Evolutionary conservation across 2,797 vertebrate species (phyloP).

Genomic region (Meriones psammophilus): DNA sequence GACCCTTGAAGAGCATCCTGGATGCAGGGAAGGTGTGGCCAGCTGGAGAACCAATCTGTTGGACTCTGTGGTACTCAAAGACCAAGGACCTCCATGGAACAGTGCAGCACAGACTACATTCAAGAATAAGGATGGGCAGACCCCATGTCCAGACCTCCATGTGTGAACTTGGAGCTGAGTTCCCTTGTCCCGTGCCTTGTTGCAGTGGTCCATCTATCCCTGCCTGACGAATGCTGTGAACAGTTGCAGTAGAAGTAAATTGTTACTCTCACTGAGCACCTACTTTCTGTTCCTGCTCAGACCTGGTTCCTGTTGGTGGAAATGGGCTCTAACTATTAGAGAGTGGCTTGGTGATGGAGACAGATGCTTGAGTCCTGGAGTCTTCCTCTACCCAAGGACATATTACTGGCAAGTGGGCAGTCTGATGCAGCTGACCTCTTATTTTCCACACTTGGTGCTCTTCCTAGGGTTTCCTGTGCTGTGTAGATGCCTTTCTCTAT

Average conservation of each 20-base stretch:
- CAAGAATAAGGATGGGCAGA: neutral
- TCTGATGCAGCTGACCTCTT: accelerated
- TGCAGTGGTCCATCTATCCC: neutral
- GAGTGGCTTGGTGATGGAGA: neutral
- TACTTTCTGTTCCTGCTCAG: accelerated
- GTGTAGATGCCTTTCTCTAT: neutral
- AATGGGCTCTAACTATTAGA: neutral
- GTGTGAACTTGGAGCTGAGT: neutral
- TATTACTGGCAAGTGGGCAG: neutral
- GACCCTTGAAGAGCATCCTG: neutral
- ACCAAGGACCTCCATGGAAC: accelerated
- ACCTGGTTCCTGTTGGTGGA: neutral
- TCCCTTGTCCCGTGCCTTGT: neutral
- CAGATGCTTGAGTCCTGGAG: neutral
- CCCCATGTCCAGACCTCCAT: accelerated
- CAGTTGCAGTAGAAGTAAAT: no score
- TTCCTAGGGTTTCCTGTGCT: neutral
- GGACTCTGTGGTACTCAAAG: accelerated
- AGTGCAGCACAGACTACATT: neutral
- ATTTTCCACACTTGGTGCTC: neutral
- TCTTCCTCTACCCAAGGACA: neutral
- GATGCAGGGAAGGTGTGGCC: neutral
- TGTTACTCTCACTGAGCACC: no score
- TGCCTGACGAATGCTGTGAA: accelerated
- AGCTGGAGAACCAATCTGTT: neutral